phyloP scores from a whole-genome alignment of 2,113 vertebrate species.

The Platysternon megacephalum region DNA sequence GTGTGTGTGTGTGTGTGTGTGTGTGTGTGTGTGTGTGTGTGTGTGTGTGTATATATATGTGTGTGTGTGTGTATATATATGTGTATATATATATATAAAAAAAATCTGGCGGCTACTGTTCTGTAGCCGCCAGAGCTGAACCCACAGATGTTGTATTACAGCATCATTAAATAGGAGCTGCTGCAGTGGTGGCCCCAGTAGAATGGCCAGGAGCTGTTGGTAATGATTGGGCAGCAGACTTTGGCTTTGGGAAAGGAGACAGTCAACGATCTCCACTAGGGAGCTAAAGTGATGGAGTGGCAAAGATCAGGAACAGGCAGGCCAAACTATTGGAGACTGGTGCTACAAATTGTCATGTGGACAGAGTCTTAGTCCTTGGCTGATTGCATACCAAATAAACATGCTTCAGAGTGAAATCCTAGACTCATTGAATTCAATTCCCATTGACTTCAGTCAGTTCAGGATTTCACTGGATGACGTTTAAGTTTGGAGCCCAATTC shows the following conservation, averaged over 20 bases:
- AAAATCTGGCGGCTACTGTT: no score
- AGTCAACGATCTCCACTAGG: neutral
- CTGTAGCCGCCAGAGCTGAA: no score
- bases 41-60: no score
- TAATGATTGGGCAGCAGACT: neutral
- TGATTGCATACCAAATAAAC: neutral
- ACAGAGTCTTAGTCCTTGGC: neutral
- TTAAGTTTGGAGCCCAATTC: neutral
- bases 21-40: no score
- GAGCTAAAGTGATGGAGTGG: neutral
- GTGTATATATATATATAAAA: no score
- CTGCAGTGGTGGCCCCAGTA: neutral
- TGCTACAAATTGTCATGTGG: neutral
- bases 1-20: no score
- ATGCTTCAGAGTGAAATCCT: neutral
- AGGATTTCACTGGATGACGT: neutral
- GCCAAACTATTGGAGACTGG: neutral
- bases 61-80: no score
- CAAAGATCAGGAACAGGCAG: neutral
- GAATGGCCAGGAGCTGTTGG: rapidly evolving
- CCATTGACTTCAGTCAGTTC: neutral
- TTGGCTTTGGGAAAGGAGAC: neutral
- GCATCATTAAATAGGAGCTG: neutral
- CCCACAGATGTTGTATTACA: no score
- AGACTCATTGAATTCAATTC: neutral